phyloP scores from a whole-genome alignment of 2,888 invertebrate genomes.

The Julus scanicus region DNA sequence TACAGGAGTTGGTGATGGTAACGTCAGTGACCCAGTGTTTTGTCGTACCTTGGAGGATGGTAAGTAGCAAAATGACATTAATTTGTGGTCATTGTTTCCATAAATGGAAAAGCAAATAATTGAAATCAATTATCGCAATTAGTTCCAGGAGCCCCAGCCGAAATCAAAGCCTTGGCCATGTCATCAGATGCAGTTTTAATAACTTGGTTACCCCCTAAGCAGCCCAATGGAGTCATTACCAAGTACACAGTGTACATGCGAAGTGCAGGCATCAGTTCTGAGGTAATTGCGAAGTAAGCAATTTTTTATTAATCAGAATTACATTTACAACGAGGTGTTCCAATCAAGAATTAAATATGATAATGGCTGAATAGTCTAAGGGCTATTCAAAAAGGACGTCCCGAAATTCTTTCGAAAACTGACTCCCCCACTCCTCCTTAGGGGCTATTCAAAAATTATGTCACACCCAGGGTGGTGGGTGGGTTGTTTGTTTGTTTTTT shows the following conservation, averaged over 20 bases:
- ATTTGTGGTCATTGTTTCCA: background rate
- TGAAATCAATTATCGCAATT: slow-evolving; percentile 59
- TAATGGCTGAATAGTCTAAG: too few species aligned
- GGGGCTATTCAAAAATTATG: too few species aligned
- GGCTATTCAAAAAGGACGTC: too few species aligned
- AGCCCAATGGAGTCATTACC: slow-evolving; percentile 80
- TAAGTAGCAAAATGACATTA: slow-evolving; percentile 63
- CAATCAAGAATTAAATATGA: background rate
- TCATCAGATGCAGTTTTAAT: slow-evolving; percentile 79
- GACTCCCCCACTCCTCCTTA: too few species aligned
- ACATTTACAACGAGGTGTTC: background rate
- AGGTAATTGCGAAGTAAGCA: slow-evolving; percentile 58
- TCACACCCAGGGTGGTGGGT: too few species aligned
- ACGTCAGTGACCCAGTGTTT: slow-evolving; percentile 78
- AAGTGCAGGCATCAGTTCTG: slow-evolving; percentile 58
- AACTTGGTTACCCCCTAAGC: slow-evolving; percentile 80
- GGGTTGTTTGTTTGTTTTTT: too few species aligned
- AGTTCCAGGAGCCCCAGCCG: slow-evolving; percentile 83
- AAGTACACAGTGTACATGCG: slow-evolving; percentile 73
- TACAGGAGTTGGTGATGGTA: slow-evolving; percentile 86
- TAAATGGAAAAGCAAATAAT: background rate
- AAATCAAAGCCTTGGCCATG: slow-evolving; percentile 82
- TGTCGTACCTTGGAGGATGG: slow-evolving; percentile 88
- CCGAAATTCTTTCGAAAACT: too few species aligned
- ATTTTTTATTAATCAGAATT: slow-evolving; percentile 41